Evolutionary conservation across 2,113 vertebrate species (phyloP).

Genomic region (Hiodon alosoides): DNA sequence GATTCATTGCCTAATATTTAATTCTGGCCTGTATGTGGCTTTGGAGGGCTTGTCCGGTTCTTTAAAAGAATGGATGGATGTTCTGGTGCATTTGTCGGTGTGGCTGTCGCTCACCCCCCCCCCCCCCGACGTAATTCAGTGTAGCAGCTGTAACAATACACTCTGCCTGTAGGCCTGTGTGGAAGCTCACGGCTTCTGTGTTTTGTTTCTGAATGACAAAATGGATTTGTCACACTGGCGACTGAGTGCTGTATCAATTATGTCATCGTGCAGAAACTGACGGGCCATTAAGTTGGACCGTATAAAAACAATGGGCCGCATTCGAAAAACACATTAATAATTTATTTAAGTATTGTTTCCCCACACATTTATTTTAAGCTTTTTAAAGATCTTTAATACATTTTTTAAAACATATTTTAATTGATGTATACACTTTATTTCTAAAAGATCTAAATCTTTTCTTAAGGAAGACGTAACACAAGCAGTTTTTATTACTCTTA

Average conservation of each 20-base stretch:
- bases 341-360: no score
- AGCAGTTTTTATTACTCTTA: background rate
- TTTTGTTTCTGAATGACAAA: conserved; percentile 48
- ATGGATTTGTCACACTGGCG: conserved; percentile 44
- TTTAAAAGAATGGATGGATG: conserved; percentile 29
- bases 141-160: conserved; percentile 46
- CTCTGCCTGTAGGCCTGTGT: conserved; percentile 42
- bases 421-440: no score
- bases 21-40: background rate
- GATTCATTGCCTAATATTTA: background rate
- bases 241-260: conserved; percentile 38
- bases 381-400: no score
- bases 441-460: no score
- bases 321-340: background rate
- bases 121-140: conserved; percentile 52
- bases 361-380: no score
- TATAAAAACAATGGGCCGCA: background rate
- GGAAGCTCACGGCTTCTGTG: conserved; percentile 25
- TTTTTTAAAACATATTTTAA: no score
- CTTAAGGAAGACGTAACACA: no score
- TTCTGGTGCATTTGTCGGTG: conserved; percentile 30
- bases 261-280: conserved; percentile 39
- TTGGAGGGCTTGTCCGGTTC: background rate
- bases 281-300: conserved; percentile 32
- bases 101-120: conserved; percentile 33